These are phyloP conservation scores for Drosophila meridiana DNA, from an alignment of 2,888 invertebrate species.

Conservation along the genomic window DNA sequence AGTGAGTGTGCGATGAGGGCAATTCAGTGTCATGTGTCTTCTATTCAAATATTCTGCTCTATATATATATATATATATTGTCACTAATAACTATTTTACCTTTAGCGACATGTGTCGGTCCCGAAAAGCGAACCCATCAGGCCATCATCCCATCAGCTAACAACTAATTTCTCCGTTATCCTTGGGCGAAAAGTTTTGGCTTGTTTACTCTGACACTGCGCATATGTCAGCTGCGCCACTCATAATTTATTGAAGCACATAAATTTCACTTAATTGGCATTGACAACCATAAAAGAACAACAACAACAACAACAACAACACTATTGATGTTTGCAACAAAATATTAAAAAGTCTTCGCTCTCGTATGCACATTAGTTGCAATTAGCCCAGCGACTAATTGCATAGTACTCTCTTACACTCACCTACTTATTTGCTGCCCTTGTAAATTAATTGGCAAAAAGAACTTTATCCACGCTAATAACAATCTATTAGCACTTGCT, in stretches of 20 bases:
- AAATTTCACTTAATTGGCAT: slow-evolving; percentile 79
- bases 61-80: slow-evolving; percentile 29
- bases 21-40: slow-evolving; percentile 52
- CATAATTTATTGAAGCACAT: slow-evolving; percentile 77
- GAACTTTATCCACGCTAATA: slow-evolving; percentile 18
- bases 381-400: slow-evolving; percentile 64
- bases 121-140: slow-evolving; percentile 15
- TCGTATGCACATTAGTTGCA: slow-evolving; percentile 66
- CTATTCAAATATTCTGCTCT: slow-evolving; percentile 55
- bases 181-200: slow-evolving; percentile 62
- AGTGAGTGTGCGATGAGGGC: background rate
- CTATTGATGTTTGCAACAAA: slow-evolving; percentile 32
- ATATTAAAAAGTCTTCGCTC: slow-evolving; percentile 47
- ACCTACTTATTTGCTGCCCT: slow-evolving; percentile 1
- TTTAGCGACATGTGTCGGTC: slow-evolving; percentile 72
- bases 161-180: slow-evolving; percentile 55
- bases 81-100: slow-evolving; percentile 78
- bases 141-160: slow-evolving; percentile 13
- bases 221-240: slow-evolving; percentile 74
- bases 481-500: slow-evolving; percentile 2
- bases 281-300: slow-evolving; percentile 59
- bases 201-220: slow-evolving; percentile 54
- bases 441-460: slow-evolving; percentile 25
- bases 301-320: slow-evolving; percentile 18
- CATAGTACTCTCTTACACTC: slow-evolving; percentile 6